Evolutionary conservation across 2,797 vertebrate genomes (phyloP).

Genomic region (Geotria australis): DNA sequence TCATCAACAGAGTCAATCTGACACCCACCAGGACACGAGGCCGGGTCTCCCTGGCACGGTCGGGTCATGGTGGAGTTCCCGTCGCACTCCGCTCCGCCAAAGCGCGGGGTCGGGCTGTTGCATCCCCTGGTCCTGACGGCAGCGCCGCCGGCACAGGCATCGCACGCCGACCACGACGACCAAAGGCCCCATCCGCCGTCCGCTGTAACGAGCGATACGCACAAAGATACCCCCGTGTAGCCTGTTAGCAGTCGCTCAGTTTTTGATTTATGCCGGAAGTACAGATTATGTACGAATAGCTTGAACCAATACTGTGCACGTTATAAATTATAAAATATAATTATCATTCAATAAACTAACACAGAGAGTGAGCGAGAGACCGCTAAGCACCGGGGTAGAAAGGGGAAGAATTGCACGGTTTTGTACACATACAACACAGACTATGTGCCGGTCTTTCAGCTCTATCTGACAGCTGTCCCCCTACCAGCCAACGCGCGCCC

Average conservation of each 20-base stretch:
- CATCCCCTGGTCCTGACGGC: slow-evolving; percentile 21
- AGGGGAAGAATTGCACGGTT: too few relatives aligned
- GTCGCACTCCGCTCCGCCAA: slow-evolving; percentile 29
- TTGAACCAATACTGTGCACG: too few relatives aligned
- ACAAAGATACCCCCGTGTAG: neutral
- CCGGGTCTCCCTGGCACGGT: slow-evolving; percentile 20
- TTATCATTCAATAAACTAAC: too few relatives aligned
- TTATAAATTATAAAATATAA: too few relatives aligned
- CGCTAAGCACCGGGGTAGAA: neutral
- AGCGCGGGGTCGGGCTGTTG: slow-evolving; percentile 23
- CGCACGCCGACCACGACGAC: slow-evolving; percentile 31
- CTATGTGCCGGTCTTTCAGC: too few relatives aligned
- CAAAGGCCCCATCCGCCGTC: slow-evolving; percentile 34
- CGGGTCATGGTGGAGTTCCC: slow-evolving; percentile 24
- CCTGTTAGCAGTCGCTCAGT: too few relatives aligned
- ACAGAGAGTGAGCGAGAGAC: neutral
- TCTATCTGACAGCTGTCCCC: too few relatives aligned
- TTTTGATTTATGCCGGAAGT: too few relatives aligned
- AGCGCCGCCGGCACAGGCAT: slow-evolving; percentile 14
- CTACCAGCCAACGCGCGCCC: too few relatives aligned
- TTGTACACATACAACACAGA: too few relatives aligned
- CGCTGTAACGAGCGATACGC: too few relatives aligned
- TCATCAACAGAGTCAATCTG: neutral
- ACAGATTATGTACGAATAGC: too few relatives aligned
- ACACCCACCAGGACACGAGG: slow-evolving; percentile 23